Evolutionary conservation across 1,140 invertebrate species (phyloP), one percentile per base, ranked within the genome.

Genomic region (Hylyphantes graminicola): DNA sequence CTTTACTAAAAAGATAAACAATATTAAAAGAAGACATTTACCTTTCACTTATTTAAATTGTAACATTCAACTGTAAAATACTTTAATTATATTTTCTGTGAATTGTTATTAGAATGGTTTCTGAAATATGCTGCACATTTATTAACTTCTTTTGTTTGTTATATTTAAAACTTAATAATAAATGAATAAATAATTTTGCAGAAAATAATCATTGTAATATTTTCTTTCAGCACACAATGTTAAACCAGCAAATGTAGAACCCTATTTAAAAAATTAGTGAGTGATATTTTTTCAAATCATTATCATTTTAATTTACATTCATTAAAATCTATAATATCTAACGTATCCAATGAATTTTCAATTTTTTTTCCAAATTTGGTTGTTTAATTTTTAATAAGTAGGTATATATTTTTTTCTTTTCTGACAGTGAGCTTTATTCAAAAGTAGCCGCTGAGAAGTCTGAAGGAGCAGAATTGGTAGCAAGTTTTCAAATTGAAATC

Each of bases 191-290:
- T 13, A 13, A 13, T 59, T 59, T 13, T 59, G 5, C 3, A 13
- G 4, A 59, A 59, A 59, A 59, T 59, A n/a, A 13, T 59, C 12
- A 13, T 9, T 59, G 57, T 13, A 9, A 13, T 59, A 59, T 59
- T 4, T 57, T 73, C 64, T 89, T 90, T 81, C 88, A 91, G 91
- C 96, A 78, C 96, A 99, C 90, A 96, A 97, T 89, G 95, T 98
- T 59, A 94, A 95, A 87, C 95, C 97, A 67, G 96, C 96, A 90
- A 94, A 92, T 21, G 93, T 94, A 88, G 93, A 94, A 87, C 93
- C 94, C 89, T 98, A 98, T 89, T 90, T 98, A 74, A 92, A 93
- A 87, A 96, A 96, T 90, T 97, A 96, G 96, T 98, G 93, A 93
- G 95, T 94, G 21, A 93, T 93, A 83, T 35, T 35, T 35, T 35